Evolutionary conservation across 1,140 invertebrate species (phyloP), one percentile per base, ranked within the genome.

Genomic region (Drosophila gunungcola): DNA sequence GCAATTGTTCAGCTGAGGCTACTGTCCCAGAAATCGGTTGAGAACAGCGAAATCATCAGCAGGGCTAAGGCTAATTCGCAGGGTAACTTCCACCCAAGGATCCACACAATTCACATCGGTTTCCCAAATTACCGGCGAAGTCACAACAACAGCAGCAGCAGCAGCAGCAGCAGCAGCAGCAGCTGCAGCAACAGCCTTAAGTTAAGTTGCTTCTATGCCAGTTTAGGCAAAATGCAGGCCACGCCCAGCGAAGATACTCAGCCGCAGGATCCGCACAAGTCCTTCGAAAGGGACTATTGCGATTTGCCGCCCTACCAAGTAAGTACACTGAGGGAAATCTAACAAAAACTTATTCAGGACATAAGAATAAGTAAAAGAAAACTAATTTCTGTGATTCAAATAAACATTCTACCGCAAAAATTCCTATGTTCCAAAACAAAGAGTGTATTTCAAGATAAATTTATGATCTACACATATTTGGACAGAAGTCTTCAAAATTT

Each of bases 221-320:
- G 57, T 68, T 73, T 85, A 84, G 55, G 76, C 77, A 80, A 41
- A 76, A 73, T 73, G 70, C 56, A 61, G 68, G 68, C 58, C 36
- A 73, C 48, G 68, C 36, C 73, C 58, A 76, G 32, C 41, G 72
- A 85, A 73, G 77, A 76, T 72, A 52, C 36, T 38, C 34, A 46
- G 45, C 54, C 25, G 52, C 42, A 12, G 64, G 41, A 62, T 4
- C 58, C 53, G 21, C 73, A 48, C 34, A 72, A 51, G 76, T 58
- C 77, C 63, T 82, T 60, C 29, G 46, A 46, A 38, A 68, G 84
- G 73, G 79, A 88, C 51, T 83, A 38, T 39, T 76, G 51, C 67
- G 79, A 86, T 56, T 52, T 79, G 64, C 57, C 81, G 34, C 69
- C 65, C 25, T 86, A 54, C 45, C 82, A 86, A 75, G 82, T 86